These are phyloP conservation scores for Cydia fagiglandana DNA, from an alignment of 1,140 invertebrate species.

Conservation along the genomic window DNA sequence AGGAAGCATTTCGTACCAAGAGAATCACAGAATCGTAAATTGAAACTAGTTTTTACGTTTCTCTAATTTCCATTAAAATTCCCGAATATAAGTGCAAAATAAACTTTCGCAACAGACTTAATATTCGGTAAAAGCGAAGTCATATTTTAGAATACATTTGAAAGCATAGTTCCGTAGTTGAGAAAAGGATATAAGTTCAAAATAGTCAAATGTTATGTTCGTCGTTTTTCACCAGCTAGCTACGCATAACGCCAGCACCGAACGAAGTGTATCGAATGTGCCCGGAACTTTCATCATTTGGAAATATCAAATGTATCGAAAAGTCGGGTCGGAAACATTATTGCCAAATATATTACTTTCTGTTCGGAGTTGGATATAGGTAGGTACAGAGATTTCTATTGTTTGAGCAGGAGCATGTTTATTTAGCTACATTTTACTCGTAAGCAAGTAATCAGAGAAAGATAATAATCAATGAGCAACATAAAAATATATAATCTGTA, in stretches of 20 bases:
- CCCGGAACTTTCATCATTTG: constrained; percentile 7
- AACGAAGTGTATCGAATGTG: neutral
- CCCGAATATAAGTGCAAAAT: neutral
- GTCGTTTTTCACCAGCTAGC: neutral
- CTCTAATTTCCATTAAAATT: neutral
- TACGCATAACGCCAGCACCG: neutral
- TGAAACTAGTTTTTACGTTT: neutral
- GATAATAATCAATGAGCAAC: too few species aligned
- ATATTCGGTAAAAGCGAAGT: constrained; percentile 14
- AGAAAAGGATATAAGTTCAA: neutral
- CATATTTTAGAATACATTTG: neutral
- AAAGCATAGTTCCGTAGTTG: neutral
- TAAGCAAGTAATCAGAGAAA: too few species aligned
- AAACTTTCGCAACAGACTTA: constrained; percentile 1
- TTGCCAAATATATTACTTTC: constrained; percentile 20
- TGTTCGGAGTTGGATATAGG: neutral
- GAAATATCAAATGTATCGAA: constrained; percentile 20
- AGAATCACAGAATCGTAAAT: too few species aligned
- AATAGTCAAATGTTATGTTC: neutral
- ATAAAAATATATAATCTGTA: too few species aligned
- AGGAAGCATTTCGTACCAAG: too few species aligned
- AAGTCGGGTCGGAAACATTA: constrained; percentile 12
- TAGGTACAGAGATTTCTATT: neutral
- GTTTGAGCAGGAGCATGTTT: too few species aligned
- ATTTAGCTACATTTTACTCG: too few species aligned